Evolutionary conservation across 2,797 vertebrate species (phyloP).

Genomic region (Enteromius treurensis): DNA sequence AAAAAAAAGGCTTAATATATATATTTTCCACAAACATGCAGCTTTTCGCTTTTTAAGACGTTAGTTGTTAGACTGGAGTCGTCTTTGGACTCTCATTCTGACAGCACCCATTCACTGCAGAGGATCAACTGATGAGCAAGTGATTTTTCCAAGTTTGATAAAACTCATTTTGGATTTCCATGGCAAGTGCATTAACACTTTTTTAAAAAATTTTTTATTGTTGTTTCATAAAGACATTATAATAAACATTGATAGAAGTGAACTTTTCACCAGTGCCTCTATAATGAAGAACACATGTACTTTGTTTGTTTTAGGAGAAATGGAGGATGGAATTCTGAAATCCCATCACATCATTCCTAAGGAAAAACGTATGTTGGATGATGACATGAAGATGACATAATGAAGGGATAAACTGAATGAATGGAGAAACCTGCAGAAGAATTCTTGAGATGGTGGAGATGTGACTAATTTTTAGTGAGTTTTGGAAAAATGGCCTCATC

Average conservation of each 20-base stretch:
- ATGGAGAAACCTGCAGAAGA: slow-evolving; percentile 41
- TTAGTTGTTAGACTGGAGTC: not conserved
- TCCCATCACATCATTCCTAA: not conserved
- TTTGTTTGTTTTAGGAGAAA: slow-evolving; percentile 35
- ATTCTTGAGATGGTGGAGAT: slow-evolving; percentile 18
- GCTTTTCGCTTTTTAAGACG: not conserved
- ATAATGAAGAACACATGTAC: not conserved
- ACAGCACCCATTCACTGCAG: not conserved
- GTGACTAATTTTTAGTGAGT: slow-evolving; percentile 38
- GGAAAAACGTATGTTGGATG: not conserved
- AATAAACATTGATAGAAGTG: not conserved
- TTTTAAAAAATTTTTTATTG: not conserved
- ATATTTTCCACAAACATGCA: not conserved
- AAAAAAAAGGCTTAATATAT: not conserved
- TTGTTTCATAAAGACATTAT: not conserved
- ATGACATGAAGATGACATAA: slow-evolving; percentile 38
- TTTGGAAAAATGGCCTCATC: slow-evolving; percentile 48
- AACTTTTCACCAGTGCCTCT: not conserved
- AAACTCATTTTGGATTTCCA: not conserved
- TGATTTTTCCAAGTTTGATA: not conserved
- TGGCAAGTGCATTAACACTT: not conserved
- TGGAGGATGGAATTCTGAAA: not conserved
- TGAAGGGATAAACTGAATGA: slow-evolving; percentile 29
- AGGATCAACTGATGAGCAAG: not conserved
- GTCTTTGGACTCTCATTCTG: not conserved